Percentiles rank a stretch among this genome's conserved stretches.
Evolutionary conservation across 2,113 vertebrate species (phyloP).

Genomic region (Dipodomys merriami): DNA sequence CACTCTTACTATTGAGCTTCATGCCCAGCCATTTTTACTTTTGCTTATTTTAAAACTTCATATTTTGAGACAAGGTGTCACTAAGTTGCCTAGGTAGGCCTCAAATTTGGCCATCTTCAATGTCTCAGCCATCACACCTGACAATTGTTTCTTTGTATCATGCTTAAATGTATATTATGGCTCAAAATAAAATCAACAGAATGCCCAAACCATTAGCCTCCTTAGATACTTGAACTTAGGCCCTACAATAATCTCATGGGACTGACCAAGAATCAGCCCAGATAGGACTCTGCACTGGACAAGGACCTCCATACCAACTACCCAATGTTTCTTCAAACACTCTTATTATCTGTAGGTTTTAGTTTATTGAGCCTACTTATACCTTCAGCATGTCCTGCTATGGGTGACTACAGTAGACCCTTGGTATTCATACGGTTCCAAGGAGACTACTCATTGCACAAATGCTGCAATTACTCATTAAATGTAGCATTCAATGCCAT

Average conservation of each 20-base stretch:
- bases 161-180: neutral
- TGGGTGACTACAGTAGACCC: neutral
- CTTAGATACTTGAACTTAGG: neutral
- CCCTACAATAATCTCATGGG: neutral
- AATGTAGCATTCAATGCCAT: too few relatives aligned
- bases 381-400: neutral
- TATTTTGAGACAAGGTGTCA: too few relatives aligned
- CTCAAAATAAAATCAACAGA: slow-evolving; percentile 22
- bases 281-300: neutral
- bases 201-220: neutral
- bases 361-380: neutral
- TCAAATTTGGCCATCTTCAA: neutral
- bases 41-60: too few relatives aligned
- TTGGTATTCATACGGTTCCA: too few relatives aligned
- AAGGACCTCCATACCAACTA: neutral
- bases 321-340: neutral
- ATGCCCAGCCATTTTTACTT: too few relatives aligned
- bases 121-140: neutral
- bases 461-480: too few relatives aligned
- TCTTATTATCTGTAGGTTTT: neutral
- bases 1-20: too few relatives aligned
- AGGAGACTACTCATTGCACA: too few relatives aligned
- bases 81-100: neutral
- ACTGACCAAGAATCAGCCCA: neutral
- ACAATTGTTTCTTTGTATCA: neutral